Percentiles rank a stretch among this genome's conserved stretches.
phyloP scores from a whole-genome alignment of 2,113 vertebrate genomes.

The Sus scrofa region DNA sequence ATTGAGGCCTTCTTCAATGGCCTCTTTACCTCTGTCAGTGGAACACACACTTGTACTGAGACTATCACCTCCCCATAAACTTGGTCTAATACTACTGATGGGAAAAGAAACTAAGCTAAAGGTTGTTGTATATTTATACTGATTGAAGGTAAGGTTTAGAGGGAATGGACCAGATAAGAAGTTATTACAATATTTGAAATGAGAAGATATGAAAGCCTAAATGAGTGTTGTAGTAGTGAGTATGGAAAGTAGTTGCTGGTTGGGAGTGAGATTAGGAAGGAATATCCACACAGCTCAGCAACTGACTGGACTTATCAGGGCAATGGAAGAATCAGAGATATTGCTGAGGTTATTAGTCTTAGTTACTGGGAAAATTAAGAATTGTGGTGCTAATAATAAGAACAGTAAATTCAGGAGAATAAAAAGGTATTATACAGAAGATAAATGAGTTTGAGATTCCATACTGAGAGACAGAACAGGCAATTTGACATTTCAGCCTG shows the following conservation, averaged over 20 bases:
- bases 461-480: background rate
- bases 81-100: background rate
- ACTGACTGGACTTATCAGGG: background rate
- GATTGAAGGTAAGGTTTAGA: slow-evolving; percentile 35
- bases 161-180: background rate
- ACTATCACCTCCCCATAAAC: background rate
- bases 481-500: slow-evolving; percentile 27
- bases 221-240: background rate
- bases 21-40: background rate
- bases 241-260: background rate
- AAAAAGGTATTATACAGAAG: background rate
- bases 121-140: background rate
- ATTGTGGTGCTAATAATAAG: background rate
- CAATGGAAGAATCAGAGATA: slow-evolving; percentile 5
- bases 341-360: slow-evolving; percentile 1
- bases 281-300: background rate
- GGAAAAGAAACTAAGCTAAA: slow-evolving; percentile 41
- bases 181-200: slow-evolving; percentile 27
- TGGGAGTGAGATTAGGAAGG: background rate
- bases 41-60: slow-evolving; percentile 11
- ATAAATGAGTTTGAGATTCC: background rate
- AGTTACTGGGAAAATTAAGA: slow-evolving; percentile 25
- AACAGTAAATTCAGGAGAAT: slow-evolving; percentile 23
- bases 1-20: slow-evolving; percentile 26
- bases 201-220: slow-evolving; percentile 17